These are phyloP conservation scores for Eospalax fontanierii DNA, from an alignment of 2,797 vertebrate genomes.

Conservation along the genomic window DNA sequence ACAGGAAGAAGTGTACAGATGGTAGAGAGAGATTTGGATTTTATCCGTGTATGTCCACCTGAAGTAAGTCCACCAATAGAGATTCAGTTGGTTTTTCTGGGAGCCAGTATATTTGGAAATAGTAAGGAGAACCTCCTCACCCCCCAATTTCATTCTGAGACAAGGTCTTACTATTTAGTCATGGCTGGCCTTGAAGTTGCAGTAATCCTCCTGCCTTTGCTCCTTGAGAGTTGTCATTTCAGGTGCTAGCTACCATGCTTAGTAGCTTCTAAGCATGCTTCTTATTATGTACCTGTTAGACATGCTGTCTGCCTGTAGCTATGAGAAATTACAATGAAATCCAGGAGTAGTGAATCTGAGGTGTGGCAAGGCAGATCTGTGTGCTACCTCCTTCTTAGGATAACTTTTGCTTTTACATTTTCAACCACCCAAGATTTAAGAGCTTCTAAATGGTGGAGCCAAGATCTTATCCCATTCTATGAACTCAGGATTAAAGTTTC, in stretches of 20 bases:
- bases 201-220: not conserved
- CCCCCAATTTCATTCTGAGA: not conserved
- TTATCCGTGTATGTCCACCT: not conserved
- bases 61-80: not conserved
- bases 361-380: not conserved
- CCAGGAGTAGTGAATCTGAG: not conserved
- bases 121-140: not conserved
- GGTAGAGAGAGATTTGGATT: not conserved
- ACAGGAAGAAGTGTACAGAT: conserved; percentile 20
- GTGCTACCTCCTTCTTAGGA: not conserved
- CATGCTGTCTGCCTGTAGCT: not conserved
- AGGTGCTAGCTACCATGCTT: not conserved
- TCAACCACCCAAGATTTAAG: conserved; percentile 40
- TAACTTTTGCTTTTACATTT: not conserved
- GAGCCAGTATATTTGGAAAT: conserved; percentile 28
- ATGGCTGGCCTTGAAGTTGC: not conserved
- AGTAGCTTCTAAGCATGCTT: not conserved
- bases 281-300: not conserved
- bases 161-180: not conserved
- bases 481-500: conserved; percentile 30
- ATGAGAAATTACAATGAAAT: not conserved
- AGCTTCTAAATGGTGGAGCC: not conserved
- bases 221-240: not conserved
- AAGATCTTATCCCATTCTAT: conserved; percentile 23
- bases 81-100: conserved; percentile 21